Base-by-base conservation (phyloP, 2,797 vertebrate genomes). In the Thunnus albacares region DNA sequence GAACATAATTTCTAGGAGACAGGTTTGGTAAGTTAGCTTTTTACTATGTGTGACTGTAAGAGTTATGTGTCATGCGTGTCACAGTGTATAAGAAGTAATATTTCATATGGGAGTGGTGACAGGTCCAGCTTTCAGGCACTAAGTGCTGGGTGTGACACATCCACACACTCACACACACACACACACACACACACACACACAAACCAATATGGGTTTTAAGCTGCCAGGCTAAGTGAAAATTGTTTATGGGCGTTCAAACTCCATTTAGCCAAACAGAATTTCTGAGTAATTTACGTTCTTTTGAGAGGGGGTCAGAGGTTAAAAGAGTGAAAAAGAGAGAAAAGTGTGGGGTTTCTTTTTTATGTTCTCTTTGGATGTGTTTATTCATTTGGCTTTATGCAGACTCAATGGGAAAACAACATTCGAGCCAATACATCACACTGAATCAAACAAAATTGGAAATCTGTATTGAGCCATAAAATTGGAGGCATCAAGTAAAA, bases 211-310 rank as follows among this genome's bases (percentile, higher is more conserved):
- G 35, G 35, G 1, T 61, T 52, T 72, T 24, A n/a, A 33, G 43
- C 43, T 57, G 30, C 11, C 61, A 47, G 0, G 45, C 53, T 56
- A 33, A 47, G 26, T 35, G 49, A 13, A 11, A 10, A 38, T 72
- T 68, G 43, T 69, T 82, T 69, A 77, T 52, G 59, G 24, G n/a
- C 38, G 63, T 49, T 35, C 8, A 3, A 60, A 59, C 4, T 56
- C 59, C 51, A 14, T 79, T 56, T 28, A 60, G 33, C 53, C 12
- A 0, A 51, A 70, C 13, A 61, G 38, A 43, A 43, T 43, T 13
- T 43, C 3, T 14, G 41, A 43, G 35, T 51, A 43, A 57, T 71
- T 52, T 8, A 55, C 22, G 55, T 49, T 52, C n/a, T 51, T 43
- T 47, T 17, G 66, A 43, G 6, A 4, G 11, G 13, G 6, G 55